Evolutionary conservation across 2,888 invertebrate species (phyloP).

Genomic region (Cyrtodaria siliqua): DNA sequence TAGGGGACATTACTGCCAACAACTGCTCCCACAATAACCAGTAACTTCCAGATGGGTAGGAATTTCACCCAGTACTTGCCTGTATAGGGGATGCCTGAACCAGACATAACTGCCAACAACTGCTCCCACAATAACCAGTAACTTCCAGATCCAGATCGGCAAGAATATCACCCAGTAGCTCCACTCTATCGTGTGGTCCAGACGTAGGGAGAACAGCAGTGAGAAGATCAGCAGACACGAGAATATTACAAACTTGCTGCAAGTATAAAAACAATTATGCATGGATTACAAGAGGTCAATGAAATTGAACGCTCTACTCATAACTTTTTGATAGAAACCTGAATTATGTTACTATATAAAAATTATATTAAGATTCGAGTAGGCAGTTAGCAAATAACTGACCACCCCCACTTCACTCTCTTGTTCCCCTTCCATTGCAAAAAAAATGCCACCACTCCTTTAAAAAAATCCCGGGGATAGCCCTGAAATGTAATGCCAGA

Average conservation of each 20-base stretch:
- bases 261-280: conserved; percentile 79
- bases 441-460: no score
- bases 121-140: conserved; percentile 95
- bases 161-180: conserved; percentile 98
- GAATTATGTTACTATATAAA: no score
- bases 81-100: conserved; percentile 98
- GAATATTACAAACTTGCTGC: conserved; percentile 98
- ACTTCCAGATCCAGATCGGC: conserved; percentile 99
- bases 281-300: no score
- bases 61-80: conserved; percentile 89
- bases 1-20: conserved; percentile 97
- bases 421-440: no score
- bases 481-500: no score
- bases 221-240: conserved; percentile 96
- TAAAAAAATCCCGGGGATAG: no score
- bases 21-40: conserved; percentile 95
- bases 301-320: no score
- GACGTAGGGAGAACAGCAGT: conserved; percentile 94
- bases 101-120: conserved; percentile 97
- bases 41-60: conserved; percentile 96
- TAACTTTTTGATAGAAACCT: no score
- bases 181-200: conserved; percentile 95
- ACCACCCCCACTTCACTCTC: no score
- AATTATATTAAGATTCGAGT: no score
- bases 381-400: no score